Evolutionary conservation across 2,797 vertebrate species (phyloP).

Genomic region (Galaxias olidus): DNA sequence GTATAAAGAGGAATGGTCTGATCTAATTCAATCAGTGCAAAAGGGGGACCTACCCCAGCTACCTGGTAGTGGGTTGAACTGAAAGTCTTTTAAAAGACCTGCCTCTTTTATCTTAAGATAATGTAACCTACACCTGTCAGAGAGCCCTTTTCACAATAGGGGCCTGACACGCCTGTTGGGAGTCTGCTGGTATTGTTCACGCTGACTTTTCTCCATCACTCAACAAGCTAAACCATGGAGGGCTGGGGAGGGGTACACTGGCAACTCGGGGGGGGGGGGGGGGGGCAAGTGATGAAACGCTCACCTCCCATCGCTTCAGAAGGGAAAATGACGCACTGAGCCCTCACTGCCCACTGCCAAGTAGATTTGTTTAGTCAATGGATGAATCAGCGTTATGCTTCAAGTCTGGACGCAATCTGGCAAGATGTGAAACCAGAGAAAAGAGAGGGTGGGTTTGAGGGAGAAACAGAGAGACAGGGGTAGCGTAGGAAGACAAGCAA

Average conservation of each 20-base stretch:
- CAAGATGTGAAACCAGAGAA: conserved; percentile 7
- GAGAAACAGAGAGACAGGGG: neutral
- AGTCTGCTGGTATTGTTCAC: conserved; percentile 36
- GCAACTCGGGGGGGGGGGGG: neutral
- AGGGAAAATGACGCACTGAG: conserved; percentile 44
- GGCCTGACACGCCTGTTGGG: conserved; percentile 38
- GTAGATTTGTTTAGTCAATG: conserved; percentile 50
- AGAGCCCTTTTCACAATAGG: conserved; percentile 35
- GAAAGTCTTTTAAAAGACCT: conserved; percentile 19
- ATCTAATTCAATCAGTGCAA: no score
- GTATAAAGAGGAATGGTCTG: no score
- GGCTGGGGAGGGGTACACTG: neutral
- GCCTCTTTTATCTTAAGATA: conserved; percentile 23
- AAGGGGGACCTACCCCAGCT: no score
- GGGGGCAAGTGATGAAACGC: conserved; percentile 18
- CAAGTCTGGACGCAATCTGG: conserved; percentile 37
- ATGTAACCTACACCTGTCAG: conserved; percentile 40
- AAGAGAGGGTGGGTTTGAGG: conserved; percentile 28
- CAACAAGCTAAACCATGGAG: conserved; percentile 2
- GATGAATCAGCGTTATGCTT: conserved; percentile 55
- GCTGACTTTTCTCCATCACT: conserved; percentile 12
- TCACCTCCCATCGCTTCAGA: conserved; percentile 18
- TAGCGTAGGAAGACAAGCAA: neutral
- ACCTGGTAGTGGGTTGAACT: no score
- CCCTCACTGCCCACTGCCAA: conserved; percentile 28